Base-by-base conservation (phyloP, 2,113 vertebrate genomes). In the Morphnarchus princeps region DNA sequence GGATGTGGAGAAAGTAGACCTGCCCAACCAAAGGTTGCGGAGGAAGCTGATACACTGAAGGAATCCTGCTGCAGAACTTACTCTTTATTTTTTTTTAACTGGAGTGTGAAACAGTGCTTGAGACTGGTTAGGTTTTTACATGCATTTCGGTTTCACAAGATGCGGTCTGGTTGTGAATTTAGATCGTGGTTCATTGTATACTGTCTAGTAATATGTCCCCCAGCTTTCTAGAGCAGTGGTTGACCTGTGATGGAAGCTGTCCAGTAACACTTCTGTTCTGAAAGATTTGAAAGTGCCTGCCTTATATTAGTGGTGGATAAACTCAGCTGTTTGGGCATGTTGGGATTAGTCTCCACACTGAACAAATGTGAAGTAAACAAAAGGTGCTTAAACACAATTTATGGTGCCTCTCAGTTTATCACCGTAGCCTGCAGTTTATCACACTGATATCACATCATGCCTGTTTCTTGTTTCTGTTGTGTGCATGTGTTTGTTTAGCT, bases 391-490 rank as follows among this genome's bases (percentile, higher is more conserved):
- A 86, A 83, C 34, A 34, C 7, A 9, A 42, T 83, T 82, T 89
- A 77, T 86, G 25, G 54, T 95, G n/a, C 54, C 86, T 95, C 49
- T 81, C 6, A 22, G 19, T 94, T 95, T 92, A 95, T 88, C 82
- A 71, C 73, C 5, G 2, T 85, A 90, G 70, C 82, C 88, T 97
- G 66, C 58, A 86, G 82, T 92, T 88, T 92, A 88, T 85, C 85
- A 92, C 70, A 65, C 36, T 89, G 83, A 58, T 93, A 32, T 50
- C 83, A 70, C 63, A n/a, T 83, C 55, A 42, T 71, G 34, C 61
- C 93, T 95, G 72, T 87, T 97, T 92, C 76, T 90, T 92, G 76
- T 94, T 97, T 92, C 52, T 95, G 18, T 88, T 74, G 72, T 87
- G 43, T 84, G 80, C 22, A 9, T 73, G 59, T 89, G 43, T 90